A percentile compares a stretch with the other conserved stretches of the same genome.
phyloP scores from a whole-genome alignment of 1,140 invertebrate species.

The Drosophila miranda region DNA sequence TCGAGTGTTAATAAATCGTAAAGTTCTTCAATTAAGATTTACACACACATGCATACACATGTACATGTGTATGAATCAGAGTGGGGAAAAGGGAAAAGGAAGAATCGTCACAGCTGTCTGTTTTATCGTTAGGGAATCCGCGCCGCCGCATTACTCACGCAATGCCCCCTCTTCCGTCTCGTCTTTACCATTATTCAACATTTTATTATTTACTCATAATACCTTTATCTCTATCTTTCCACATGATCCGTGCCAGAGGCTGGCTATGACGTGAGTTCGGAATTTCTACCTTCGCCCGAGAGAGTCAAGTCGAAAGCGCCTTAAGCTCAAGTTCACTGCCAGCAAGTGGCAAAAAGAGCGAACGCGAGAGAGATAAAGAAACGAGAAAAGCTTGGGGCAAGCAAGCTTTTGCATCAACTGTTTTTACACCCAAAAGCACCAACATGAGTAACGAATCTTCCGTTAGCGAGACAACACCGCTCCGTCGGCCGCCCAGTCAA shows the following conservation, averaged over 20 bases:
- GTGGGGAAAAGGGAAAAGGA: neutral
- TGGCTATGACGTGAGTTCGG: conserved; percentile 6
- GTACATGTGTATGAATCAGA: conserved; percentile 2
- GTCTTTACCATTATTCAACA: conserved; percentile 13
- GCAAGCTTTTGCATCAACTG: conserved; percentile 41
- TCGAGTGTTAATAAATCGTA: conserved; percentile 43
- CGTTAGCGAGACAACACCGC: conserved; percentile 73
- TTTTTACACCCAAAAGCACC: conserved; percentile 25
- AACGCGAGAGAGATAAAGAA: neutral
- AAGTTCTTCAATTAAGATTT: conserved; percentile 15
- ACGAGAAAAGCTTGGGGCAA: conserved; percentile 40
- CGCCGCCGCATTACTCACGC: conserved; percentile 48
- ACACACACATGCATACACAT: conserved; percentile 3
- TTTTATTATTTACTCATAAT: conserved; percentile 20
- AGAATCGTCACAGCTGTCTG: conserved; percentile 37
- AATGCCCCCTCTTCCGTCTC: neutral
- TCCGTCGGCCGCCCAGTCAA: conserved; percentile 57
- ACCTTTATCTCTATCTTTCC: conserved; percentile 20
- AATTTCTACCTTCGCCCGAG: no score
- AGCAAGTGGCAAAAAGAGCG: conserved; percentile 26
- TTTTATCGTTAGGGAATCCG: conserved; percentile 51
- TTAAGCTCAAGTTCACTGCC: conserved; percentile 65
- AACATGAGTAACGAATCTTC: conserved; percentile 78
- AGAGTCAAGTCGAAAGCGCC: neutral
- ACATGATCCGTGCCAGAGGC: conserved; percentile 2